Evolutionary conservation across 2,797 vertebrate genomes (phyloP), one percentile per base, ranked within the genome.

Genomic region (Cossypha polioptera): DNA sequence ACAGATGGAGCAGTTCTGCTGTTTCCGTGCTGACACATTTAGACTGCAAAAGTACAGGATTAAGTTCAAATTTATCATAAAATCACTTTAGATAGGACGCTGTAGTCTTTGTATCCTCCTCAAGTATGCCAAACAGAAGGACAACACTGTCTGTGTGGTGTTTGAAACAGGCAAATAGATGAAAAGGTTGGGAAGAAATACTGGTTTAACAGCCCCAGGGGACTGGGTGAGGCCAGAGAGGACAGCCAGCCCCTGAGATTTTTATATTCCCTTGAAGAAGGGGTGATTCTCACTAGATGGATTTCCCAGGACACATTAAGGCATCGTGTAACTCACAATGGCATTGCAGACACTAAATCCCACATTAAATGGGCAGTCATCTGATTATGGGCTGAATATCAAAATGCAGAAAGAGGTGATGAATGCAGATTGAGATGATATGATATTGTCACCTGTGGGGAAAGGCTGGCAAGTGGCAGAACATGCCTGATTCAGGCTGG

Each of bases 41-140:
- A 89, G 78, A 68, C 50, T 90, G 58, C 47, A 94, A 72, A 92
- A 94, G 80, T 86, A 82, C 76, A 96, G 85, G 79, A 92, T 94
- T 66, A 73, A 84, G 90, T 96, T 95, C 85, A 90, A 95, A 95
- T 90, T 87, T 93, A 87, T 95, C 92, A 86, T 57, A 43, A 95
- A 96, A 92, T 92, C 57, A 71, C 67, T 68, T 58, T 16, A 73
- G 77, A 26, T 36, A 35, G 91, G 53, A 94, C 1, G 11, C 10
- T 36, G 51, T 38, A 69, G 73, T 83, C 15, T 54, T 50, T 78
- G 66, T 13, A 47, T 45, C 81, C 75, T 81, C 43, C 78, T 75
- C 81, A 81, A 86, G 81, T 15, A 62, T 47, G 69, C 93, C 47
- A 72, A 77, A 87, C 50, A 22, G 50, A 87, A 88, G 18, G 63